A percentile compares a stretch with the other conserved stretches of the same genome.
Evolutionary conservation across 1,140 invertebrate genomes (phyloP).

Genomic region (Mya arenaria): DNA sequence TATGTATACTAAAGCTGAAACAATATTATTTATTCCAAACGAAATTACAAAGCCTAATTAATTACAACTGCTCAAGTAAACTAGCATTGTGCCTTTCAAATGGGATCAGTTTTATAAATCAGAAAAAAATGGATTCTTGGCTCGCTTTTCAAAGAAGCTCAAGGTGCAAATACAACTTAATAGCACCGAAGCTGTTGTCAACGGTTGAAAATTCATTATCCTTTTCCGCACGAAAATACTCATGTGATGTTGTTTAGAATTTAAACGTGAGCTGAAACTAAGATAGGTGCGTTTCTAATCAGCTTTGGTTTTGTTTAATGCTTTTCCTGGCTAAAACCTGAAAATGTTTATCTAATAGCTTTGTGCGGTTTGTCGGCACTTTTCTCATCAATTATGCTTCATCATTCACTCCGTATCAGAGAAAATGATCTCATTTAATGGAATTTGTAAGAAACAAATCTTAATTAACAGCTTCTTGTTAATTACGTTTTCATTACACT

Average conservation of each 20-base stretch:
- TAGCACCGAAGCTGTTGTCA: neutral
- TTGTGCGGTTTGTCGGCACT: slow-evolving; percentile 46
- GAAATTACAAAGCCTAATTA: too few relatives aligned
- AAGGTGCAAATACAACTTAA: too few relatives aligned
- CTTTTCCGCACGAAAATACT: neutral
- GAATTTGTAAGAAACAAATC: slow-evolving; percentile 57
- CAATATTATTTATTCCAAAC: too few relatives aligned
- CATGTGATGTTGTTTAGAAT: too few relatives aligned
- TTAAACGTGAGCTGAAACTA: too few relatives aligned
- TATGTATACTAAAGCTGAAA: too few relatives aligned
- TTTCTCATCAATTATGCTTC: slow-evolving; percentile 39
- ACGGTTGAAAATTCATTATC: neutral
- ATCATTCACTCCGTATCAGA: slow-evolving; percentile 44
- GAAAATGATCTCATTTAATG: slow-evolving; percentile 41
- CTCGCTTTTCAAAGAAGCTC: too few relatives aligned
- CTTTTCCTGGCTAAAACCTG: neutral
- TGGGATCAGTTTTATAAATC: too few relatives aligned
- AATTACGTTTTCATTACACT: slow-evolving; percentile 51
- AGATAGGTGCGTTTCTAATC: neutral
- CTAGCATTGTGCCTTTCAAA: too few relatives aligned
- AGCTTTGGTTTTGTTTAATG: neutral
- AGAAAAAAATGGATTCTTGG: too few relatives aligned
- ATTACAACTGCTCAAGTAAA: too few relatives aligned
- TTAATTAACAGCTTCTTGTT: slow-evolving; percentile 38
- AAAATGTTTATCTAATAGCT: slow-evolving; percentile 54